Conservation (phyloP, 2,888 invertebrate species). For the Aricia artaxerxes region DNA sequence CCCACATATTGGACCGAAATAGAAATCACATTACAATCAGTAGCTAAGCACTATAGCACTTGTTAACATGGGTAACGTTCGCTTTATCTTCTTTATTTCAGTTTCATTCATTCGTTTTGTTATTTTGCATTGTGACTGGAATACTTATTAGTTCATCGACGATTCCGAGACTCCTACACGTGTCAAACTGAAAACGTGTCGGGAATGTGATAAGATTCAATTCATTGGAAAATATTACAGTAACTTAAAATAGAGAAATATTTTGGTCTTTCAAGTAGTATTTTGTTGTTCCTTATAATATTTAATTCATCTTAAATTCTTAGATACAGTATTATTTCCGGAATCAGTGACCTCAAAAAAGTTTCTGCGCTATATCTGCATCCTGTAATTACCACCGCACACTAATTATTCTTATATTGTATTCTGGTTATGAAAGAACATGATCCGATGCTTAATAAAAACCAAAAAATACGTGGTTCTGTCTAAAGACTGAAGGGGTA, state of each 20-base stretch:
- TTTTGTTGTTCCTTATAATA: neutral
- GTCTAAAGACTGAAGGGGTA: too few species aligned
- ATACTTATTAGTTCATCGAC: conserved; percentile 18
- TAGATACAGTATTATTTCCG: neutral
- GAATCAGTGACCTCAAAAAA: neutral
- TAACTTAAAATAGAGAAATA: neutral
- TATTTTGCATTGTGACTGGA: conserved; percentile 20
- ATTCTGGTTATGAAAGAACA: too few species aligned
- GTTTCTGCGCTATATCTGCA: neutral
- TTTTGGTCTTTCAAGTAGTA: neutral
- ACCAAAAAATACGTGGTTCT: too few species aligned
- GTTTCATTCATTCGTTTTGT: conserved; percentile 26
- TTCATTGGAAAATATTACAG: neutral
- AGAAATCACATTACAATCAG: conserved; percentile 1
- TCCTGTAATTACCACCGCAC: too few species aligned
- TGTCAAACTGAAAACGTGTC: conserved; percentile 23
- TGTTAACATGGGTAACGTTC: conserved; percentile 4
- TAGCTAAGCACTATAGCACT: neutral
- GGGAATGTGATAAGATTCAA: conserved; percentile 19
- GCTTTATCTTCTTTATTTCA: conserved; percentile 1
- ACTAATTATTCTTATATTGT: too few species aligned
- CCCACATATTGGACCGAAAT: neutral
- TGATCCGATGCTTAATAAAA: too few species aligned
- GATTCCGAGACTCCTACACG: conserved; percentile 11
- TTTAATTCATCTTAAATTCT: neutral